phyloP scores from a whole-genome alignment of 2,113 vertebrate species.

The Ardeotis arabs region DNA sequence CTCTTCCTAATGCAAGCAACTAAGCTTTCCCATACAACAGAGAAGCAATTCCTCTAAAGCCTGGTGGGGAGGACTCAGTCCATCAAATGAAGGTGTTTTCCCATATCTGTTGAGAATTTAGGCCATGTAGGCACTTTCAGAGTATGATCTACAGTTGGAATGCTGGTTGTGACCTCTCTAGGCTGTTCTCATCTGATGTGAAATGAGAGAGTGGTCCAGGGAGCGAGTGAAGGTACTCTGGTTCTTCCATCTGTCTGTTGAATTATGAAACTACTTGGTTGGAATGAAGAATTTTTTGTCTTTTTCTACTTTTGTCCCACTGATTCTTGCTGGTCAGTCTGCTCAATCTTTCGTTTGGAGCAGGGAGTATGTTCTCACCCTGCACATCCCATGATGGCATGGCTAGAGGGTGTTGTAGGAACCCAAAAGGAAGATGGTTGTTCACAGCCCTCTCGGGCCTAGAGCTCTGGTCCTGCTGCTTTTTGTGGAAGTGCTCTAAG shows the following conservation, averaged over 20 bases:
- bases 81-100: neutral
- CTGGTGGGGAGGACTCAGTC: neutral
- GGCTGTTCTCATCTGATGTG: neutral
- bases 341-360: neutral
- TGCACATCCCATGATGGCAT: neutral
- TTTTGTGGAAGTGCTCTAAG: neutral
- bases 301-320: neutral
- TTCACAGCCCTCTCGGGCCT: neutral
- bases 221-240: neutral
- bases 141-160: neutral
- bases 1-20: fast-evolving
- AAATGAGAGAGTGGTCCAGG: neutral
- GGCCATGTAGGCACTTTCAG: neutral
- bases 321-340: neutral
- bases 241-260: neutral
- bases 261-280: neutral
- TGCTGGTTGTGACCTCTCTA: neutral
- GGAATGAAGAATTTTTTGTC: neutral
- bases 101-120: neutral
- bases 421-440: neutral
- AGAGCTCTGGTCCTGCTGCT: neutral
- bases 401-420: neutral
- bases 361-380: neutral
- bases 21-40: neutral
- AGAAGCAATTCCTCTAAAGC: neutral